These are phyloP conservation scores for Maniola hyperantus DNA, from an alignment of 2,888 invertebrate species.

Conservation along the genomic window DNA sequence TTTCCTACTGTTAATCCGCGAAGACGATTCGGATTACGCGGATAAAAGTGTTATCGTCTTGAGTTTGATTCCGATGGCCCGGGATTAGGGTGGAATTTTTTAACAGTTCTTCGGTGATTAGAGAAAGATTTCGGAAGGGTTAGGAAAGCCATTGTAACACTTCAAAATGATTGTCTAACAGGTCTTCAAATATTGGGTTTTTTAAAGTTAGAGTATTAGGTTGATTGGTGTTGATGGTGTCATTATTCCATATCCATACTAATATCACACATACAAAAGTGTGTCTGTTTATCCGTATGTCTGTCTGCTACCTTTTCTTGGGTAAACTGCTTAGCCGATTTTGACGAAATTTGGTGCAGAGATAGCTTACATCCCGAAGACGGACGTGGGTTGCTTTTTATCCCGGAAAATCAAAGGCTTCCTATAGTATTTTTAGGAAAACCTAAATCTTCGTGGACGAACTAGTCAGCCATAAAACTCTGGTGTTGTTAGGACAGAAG, in stretches of 20 bases:
- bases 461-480: too few relatives aligned
- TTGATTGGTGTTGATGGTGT: too few relatives aligned
- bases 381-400: too few relatives aligned
- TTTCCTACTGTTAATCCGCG: constrained; percentile 77
- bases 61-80: constrained; percentile 76
- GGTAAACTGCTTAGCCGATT: too few relatives aligned
- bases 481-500: too few relatives aligned
- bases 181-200: constrained; percentile 28
- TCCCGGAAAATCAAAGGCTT: too few relatives aligned
- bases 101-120: constrained; percentile 73
- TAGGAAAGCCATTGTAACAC: constrained; percentile 52
- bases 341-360: too few relatives aligned
- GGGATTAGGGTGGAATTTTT: constrained; percentile 74
- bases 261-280: neutral
- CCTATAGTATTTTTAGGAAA: too few relatives aligned
- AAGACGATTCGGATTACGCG: constrained; percentile 73
- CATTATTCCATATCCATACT: neutral
- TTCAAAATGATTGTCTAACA: constrained; percentile 66
- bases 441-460: too few relatives aligned
- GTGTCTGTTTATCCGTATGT: too few relatives aligned
- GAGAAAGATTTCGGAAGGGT: constrained; percentile 65
- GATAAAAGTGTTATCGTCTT: constrained; percentile 79
- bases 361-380: too few relatives aligned
- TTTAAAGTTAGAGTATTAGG: neutral
- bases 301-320: too few relatives aligned